Conservation (phyloP, 2,797 vertebrate genomes). For the Neostethus bicornis region DNA sequence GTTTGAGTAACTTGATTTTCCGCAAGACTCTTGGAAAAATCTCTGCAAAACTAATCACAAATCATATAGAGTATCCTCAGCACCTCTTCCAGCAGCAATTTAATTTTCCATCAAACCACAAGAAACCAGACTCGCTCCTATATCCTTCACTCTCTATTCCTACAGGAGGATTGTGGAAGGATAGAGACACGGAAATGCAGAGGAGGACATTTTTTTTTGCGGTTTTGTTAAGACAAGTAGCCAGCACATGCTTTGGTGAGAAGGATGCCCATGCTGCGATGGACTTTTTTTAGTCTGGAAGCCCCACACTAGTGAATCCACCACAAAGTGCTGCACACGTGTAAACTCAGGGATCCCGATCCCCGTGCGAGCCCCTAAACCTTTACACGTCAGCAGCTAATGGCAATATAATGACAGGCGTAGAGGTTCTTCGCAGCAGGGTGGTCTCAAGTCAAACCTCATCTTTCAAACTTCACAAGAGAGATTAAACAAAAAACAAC, state of each 20-base stretch:
- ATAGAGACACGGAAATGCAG: constrained; percentile 33
- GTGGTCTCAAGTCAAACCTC: constrained; percentile 59
- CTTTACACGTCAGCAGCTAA: constrained; percentile 43
- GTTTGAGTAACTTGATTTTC: constrained; percentile 58
- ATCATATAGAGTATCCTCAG: constrained; percentile 57
- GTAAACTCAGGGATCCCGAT: constrained; percentile 40
- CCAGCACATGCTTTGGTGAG: constrained; percentile 54
- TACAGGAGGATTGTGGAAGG: constrained; percentile 45
- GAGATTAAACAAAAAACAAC: constrained; percentile 13
- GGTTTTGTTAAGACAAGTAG: constrained; percentile 50
- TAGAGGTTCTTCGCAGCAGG: constrained; percentile 31
- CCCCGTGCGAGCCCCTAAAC: constrained; percentile 27
- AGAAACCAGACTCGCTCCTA: constrained; percentile 64
- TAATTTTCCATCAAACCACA: constrained; percentile 77
- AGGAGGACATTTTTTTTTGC: constrained; percentile 44
- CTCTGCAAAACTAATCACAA: constrained; percentile 78
- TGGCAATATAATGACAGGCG: constrained; percentile 55
- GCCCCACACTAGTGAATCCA: constrained; percentile 20
- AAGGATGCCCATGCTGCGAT: constrained; percentile 35
- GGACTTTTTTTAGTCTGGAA: constrained; percentile 37
- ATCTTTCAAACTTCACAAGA: constrained; percentile 41
- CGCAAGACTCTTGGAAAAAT: constrained; percentile 68
- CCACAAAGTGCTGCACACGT: constrained; percentile 26
- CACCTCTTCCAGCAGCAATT: constrained; percentile 64
- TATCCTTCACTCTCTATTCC: constrained; percentile 46